Conservation (phyloP, 2,797 vertebrate genomes). For the Bradypodion pumilum region DNA sequence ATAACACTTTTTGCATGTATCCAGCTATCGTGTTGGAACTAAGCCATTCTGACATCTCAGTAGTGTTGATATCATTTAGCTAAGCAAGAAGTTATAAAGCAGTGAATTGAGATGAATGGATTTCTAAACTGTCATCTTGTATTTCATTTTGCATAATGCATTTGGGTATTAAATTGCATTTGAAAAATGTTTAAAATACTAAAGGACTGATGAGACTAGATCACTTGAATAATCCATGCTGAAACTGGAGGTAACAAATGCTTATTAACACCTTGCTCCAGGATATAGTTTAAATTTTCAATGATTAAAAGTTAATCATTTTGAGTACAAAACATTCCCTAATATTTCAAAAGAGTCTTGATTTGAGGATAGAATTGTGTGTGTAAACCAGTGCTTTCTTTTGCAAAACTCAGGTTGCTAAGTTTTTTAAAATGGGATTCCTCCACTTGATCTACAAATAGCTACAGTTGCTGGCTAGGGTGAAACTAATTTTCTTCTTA, state of each 20-base stretch:
- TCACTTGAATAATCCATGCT: constrained; percentile 29
- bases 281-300: constrained; percentile 1
- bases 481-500: neutral
- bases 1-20: constrained; percentile 31
- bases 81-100: constrained; percentile 31
- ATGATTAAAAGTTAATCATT: neutral
- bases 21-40: constrained; percentile 6
- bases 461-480: neutral
- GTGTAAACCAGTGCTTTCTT: neutral
- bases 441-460: neutral
- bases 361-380: neutral
- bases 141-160: constrained; percentile 3
- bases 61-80: constrained; percentile 17
- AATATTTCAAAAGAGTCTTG: neutral
- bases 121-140: constrained; percentile 22
- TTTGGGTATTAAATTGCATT: constrained; percentile 4
- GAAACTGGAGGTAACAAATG: neutral
- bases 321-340: neutral
- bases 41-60: constrained; percentile 28
- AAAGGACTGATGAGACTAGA: constrained; percentile 8
- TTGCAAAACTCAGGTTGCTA: neutral
- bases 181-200: constrained; percentile 25
- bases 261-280: constrained; percentile 12
- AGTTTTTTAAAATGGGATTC: neutral
- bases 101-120: constrained; percentile 1